Base-by-base conservation (phyloP, 2,888 invertebrate genomes). In the Hedya salicella region DNA sequence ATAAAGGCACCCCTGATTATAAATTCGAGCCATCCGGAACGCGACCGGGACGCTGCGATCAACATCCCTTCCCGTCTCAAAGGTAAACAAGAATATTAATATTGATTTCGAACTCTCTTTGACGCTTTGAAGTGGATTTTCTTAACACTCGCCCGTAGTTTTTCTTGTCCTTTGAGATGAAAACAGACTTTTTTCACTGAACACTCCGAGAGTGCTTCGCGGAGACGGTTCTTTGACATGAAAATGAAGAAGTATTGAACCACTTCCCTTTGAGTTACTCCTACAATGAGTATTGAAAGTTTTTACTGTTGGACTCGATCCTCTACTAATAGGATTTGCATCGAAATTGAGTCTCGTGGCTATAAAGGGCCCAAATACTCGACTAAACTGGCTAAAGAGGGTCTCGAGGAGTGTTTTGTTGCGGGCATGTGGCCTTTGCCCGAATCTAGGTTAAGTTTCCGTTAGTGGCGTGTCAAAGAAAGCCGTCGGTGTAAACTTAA, bases 61-160 rank as follows among this genome's bases (percentile, higher is more conserved):
- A 79, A 77, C 82, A 79, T 79, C 81, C 78, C 85, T 74, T 76
- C 75, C 77, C 79, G 77, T 79, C 83, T 88, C 88, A 90, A 90
- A 89, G 85, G 87, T 87, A 89, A 89, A 90, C 87, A 89, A 86
- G 85, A 79, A 80, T 86, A 89, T 91, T 88, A 91, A 90, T 90
- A 91, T 90, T 90, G 89, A 91, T 89, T 83, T 81, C 83, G 80
- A 76, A 80, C 79, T 82, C 83, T 82, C 89, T 87, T 86, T 87
- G 87, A 85, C 81, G 78, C 86, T 88, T 85, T 85, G 84, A 86
- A 85, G 80, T 78, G 75, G 78, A 84, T 85, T 83, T 86, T 85
- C 83, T 82, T 80, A 75, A 80, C 75, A 80, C 82, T 80, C 75
- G 72, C 72, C 72, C 79, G 75, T 80, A 83, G 79, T 83, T 85